phyloP scores from a whole-genome alignment of 2,113 vertebrate species.

The Gorsachius goisagi region DNA sequence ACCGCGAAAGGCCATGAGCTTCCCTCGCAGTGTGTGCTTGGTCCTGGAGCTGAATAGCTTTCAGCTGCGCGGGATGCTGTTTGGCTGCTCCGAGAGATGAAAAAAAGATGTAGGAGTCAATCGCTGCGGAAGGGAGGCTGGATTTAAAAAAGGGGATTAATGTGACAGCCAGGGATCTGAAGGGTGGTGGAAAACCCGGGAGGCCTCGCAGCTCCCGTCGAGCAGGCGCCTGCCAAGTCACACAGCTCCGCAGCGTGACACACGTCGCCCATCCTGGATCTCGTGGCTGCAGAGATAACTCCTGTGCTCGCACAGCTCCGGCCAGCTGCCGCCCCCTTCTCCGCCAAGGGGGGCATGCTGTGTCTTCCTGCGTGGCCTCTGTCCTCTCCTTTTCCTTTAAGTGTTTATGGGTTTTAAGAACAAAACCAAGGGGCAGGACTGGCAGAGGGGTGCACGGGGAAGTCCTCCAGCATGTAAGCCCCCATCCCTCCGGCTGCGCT shows the following conservation, averaged over 20 bases:
- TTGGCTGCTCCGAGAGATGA: constrained; percentile 16
- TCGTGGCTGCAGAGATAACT: not conserved
- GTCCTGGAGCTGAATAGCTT: constrained; percentile 40
- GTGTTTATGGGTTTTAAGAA: not conserved
- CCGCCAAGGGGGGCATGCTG: not conserved
- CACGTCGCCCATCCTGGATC: not conserved
- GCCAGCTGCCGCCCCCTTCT: not conserved
- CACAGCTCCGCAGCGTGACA: not conserved
- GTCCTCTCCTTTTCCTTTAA: not conserved
- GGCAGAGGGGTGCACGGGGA: not conserved
- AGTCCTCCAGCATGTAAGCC: not conserved
- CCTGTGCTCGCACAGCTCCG: not conserved
- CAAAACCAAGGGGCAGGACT: not conserved
- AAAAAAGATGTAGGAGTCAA: constrained; percentile 24
- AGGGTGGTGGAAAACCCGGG: not conserved
- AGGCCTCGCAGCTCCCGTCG: not conserved
- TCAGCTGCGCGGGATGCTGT: constrained; percentile 39
- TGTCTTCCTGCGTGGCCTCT: not conserved
- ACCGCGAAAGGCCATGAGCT: constrained; percentile 29
- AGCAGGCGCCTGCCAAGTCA: not conserved
- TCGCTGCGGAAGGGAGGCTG: not conserved
- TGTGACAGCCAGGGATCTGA: not conserved
- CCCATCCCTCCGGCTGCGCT: not conserved
- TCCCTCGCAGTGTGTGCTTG: not conserved
- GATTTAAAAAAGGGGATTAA: constrained; percentile 9